Evolutionary conservation across 2,113 vertebrate genomes (phyloP).

Genomic region (Cairina moschata): DNA sequence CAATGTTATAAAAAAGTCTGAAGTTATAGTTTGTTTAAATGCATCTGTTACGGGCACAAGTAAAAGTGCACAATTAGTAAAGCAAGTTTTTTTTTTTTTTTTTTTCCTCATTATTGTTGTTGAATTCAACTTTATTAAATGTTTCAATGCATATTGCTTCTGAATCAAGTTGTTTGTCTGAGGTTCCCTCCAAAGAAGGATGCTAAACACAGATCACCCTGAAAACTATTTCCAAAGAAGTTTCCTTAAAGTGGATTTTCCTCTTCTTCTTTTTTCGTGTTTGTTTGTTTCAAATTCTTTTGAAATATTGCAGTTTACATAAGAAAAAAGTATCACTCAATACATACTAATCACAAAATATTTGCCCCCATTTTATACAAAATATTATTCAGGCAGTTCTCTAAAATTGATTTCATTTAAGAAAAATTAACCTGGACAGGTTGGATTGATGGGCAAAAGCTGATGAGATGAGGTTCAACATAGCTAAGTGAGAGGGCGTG

Average conservation of each 20-base stretch:
- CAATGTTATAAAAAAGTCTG: conserved; percentile 4
- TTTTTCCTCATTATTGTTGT: background rate
- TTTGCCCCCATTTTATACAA: background rate
- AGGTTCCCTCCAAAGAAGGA: background rate
- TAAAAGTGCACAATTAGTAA: conserved; percentile 4
- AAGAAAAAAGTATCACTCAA: background rate
- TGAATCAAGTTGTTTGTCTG: background rate
- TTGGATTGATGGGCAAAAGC: too few relatives aligned
- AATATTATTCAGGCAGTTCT: background rate
- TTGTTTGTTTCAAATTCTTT: background rate
- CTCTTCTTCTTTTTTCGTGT: background rate
- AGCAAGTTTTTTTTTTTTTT: background rate
- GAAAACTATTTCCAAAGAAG: background rate
- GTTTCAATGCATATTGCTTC: background rate
- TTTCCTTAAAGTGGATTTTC: background rate
- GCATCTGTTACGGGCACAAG: conserved; percentile 34
- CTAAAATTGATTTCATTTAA: background rate
- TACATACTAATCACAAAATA: background rate
- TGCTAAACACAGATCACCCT: background rate
- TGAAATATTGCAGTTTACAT: background rate
- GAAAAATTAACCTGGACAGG: too few relatives aligned
- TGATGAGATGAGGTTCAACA: too few relatives aligned
- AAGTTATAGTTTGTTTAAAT: conserved; percentile 5
- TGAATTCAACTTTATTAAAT: background rate
- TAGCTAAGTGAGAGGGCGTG: too few relatives aligned